Base-by-base conservation (phyloP, 2,797 vertebrate species). In the Gymnoscopelus microlampas region DNA sequence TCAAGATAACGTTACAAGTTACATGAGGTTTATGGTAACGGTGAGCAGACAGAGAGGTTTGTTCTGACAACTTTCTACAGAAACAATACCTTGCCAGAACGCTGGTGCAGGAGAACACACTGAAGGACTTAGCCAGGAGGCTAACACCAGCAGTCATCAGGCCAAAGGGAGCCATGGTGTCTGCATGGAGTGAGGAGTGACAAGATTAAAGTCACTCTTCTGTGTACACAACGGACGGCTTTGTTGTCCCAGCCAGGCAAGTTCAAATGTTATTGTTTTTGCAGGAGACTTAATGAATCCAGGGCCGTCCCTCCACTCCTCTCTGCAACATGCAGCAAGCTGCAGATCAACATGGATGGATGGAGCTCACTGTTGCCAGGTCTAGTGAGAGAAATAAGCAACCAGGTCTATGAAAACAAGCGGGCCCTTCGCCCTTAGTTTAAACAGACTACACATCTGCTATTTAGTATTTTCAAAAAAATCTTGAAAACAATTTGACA, bases 91-190 rank as follows among this genome's bases (percentile, higher is more conserved):
- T 93, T n/a, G 84, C 56, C 5, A 92, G 50, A 26, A 71, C 8
- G 68, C 66, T 71, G 3, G 83, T 73, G 78, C 68, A 77, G 60
- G 87, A 89, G 68, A 89, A 76, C 48, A 89, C 39, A n/a, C 65
- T 74, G 76, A 90, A 79, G 54, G 91, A 87, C 77, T 85, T 93
- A 9, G 74, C 70, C 71, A 93, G 14, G 68, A 89, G 60, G 77
- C 82, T 84, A 65, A 70, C 83, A 1, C 89, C 62, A 10, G 84
- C 77, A 48, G 88, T 70, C 84, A 93, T 53, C 0, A 93, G 69
- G 10, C 68, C 76, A 23, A 85, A 90, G 47, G 91, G 91, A 68
- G 90, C 87, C 94, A 94, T 94, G 32, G 12, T 19, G 19, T 19
- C 77, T 63, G 2, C 1, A 13, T 7, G 0, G 10, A 19, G n/a